Base-by-base conservation (phyloP, 2,797 vertebrate genomes). In the Labeo calbasu region DNA sequence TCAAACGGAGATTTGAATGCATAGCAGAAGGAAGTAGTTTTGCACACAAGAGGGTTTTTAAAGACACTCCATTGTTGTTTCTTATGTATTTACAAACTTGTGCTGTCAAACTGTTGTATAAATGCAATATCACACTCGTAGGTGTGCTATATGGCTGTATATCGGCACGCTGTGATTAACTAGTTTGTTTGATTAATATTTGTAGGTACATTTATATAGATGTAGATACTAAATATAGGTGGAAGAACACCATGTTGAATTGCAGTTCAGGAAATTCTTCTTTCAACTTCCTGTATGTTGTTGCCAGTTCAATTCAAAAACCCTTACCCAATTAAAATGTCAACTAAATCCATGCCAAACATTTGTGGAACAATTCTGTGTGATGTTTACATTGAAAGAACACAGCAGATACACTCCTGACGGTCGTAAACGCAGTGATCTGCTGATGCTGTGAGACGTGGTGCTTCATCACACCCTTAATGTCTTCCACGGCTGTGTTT, bases 401-500 rank as follows among this genome's bases (percentile, higher is more conserved):
- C n/a, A 48, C 36, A 11, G 43, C 43, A 66, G 32, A 65, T 66
- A 15, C 4, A 9, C 19, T 79, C 19, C 25, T 40, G 73, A 77
- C 32, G 9, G 15, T 75, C 14, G 3, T 80, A 51, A 72, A n/a
- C 43, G 72, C 65, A 25, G 12, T 28, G 23, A 46, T 53, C 51
- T 59, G 23, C 11, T 23, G 69, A 59, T 5, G 12, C 14, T 15
- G 57, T 28, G 15, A 40, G 2, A 73, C 2, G 14, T 10, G 25
- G 51, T 40, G 11, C 50, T 66, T 65, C 23, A 23, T 23, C 48
- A 14, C 17, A 6, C 17, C 32, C 2, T 32, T 66, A 81, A 72
- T 86, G 66, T 12, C 15, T 55, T 36, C 50, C 15, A 76, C 25
- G 17, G 13, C 46, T 82, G 73, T 63, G 68, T 78, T 69, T 69